Base-by-base conservation (phyloP, 2,888 invertebrate genomes). In the Isotomurus palustris region DNA sequence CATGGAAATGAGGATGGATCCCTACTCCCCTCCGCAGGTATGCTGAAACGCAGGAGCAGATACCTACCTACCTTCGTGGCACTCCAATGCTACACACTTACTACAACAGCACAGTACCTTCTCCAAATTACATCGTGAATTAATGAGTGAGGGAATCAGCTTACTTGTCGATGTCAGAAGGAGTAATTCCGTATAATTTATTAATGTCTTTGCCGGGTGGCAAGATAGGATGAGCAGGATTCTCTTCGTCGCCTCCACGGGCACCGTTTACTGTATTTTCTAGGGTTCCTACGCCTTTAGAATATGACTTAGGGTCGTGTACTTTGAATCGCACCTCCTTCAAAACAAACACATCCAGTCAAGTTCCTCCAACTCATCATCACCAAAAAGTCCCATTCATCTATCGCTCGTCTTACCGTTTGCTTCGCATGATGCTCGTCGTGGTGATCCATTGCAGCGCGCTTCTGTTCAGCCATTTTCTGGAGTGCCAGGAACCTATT, bases 301-400 rank as follows among this genome's bases (percentile, higher is more conserved):
- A 89, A 79, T 91, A 90, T 76, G 87, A 89, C 80, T 91, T 91
- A 50, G 91, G 91, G 81, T 92, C 91, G 80, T 91, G 90, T 69
- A 91, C 90, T 82, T 92, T 92, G 81, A 89, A 92, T 76, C 91
- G 87, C 78, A 92, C 91, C 85, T 91, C 91, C 91, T 91, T 86
- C 80, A 86, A 38, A n/a, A n/a, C n/a, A n/a, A n/a, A n/a, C n/a
- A n/a, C n/a, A n/a, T n/a, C n/a, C n/a, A n/a, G n/a, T n/a, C n/a
- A n/a, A n/a, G n/a, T n/a, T n/a, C n/a, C n/a, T n/a, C n/a, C 32
- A 32, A 32, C 8, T 32, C 14, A 32, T 32, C 32, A 10, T 32
- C 8, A 10, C 8, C 32, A 32, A 10, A 32, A 10, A 10, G 14
- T 14, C 32, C 32, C 32, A 32, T 14, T 10, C 14, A 32, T 14